Base-by-base conservation (phyloP, 1,140 invertebrate genomes). In the Laupala kohalensis region DNA sequence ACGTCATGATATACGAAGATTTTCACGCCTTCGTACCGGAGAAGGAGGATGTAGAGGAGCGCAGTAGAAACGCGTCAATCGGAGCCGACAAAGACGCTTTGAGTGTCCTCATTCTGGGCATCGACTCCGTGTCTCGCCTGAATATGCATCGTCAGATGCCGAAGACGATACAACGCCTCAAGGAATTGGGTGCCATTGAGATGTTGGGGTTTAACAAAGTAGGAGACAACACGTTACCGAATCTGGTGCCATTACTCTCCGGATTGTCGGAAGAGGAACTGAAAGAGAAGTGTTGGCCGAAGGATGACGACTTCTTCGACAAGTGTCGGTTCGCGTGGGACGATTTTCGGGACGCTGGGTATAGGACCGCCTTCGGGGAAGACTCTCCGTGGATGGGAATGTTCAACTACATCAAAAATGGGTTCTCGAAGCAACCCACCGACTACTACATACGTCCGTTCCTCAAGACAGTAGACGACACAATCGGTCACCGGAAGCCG, bases 131-230 rank as follows among this genome's bases (percentile, higher is more conserved):
- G 2, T 96, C 94, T 0, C 84, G 92, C 65, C 82, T 95, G 67
- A 95, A 96, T 80, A 90, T 94, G 72, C 85, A 90, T 65, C 85
- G 93, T 25, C 89, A 92, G 72, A 91, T 95, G 89, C 89, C 89
- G 0, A 84, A 85, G 75, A 92, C 92, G 0, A 79, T 86, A 0
- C 75, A 80, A 1, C 87, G 85, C 75, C 81, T 94, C 5, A 0
- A 25, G 2, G 37, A 28, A 2, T 72, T 74, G 15, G 83, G 81
- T 1, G 87, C 88, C 12, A 84, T 90, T 9, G 89, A 91, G 78
- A 82, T 94, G 74, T 77, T 87, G 67, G 92, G 92, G 19, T 94
- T 91, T 78, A 93, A 90, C 74, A 94, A 93, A 83, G 86, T 93
- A 5, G 92, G 84, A 1, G 91, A 92, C 76, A 93, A 94, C 76